Evolutionary conservation across 2,888 invertebrate species (phyloP).

Genomic region (Apodemia mormo): DNA sequence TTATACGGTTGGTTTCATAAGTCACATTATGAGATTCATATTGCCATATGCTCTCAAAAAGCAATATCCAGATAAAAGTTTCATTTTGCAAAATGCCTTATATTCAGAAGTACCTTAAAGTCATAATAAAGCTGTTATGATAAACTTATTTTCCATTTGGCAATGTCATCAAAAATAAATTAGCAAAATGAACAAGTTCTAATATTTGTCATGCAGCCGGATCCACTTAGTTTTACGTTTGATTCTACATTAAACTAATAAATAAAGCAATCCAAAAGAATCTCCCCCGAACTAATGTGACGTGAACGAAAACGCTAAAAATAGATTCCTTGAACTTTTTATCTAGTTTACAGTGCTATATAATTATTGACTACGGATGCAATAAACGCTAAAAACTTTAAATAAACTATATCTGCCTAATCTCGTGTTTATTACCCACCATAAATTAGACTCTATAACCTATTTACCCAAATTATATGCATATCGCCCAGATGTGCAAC

Average conservation of each 20-base stretch:
- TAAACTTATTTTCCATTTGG: too few relatives aligned
- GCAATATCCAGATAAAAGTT: too few relatives aligned
- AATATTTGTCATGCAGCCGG: not conserved
- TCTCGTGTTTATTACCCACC: constrained; percentile 24
- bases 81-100: too few relatives aligned
- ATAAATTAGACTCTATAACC: constrained; percentile 26
- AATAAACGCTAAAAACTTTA: constrained; percentile 19
- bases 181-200: not conserved
- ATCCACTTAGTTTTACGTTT: not conserved
- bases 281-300: not conserved
- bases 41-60: too few relatives aligned
- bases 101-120: too few relatives aligned
- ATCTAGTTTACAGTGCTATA: constrained; percentile 1
- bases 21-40: too few relatives aligned
- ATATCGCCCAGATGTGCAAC: constrained; percentile 18
- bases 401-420: constrained; percentile 25
- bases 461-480: constrained; percentile 23
- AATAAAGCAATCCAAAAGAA: constrained; percentile 2
- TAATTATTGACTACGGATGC: constrained; percentile 22
- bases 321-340: constrained; percentile 2
- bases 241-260: not conserved
- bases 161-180: not conserved
- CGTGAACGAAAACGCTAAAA: not conserved
- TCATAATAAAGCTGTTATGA: too few relatives aligned
- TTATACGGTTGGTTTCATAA: too few relatives aligned